Evolutionary conservation across 2,113 vertebrate species (phyloP), one percentile per base, ranked within the genome.

Genomic region (Dissostichus mawsoni): DNA sequence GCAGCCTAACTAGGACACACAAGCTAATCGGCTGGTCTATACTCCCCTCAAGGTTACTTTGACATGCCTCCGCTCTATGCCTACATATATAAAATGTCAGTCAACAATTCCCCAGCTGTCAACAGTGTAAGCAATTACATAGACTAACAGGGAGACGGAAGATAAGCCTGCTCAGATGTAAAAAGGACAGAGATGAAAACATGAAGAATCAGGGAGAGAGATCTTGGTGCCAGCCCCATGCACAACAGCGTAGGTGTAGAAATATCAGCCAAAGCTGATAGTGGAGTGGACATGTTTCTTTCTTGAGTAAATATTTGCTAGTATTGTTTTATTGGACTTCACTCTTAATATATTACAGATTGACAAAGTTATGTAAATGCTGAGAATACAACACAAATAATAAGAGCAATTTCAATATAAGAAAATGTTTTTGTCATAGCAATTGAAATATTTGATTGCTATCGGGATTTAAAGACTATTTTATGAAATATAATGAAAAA

Each of bases 21-120:
- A 41, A 57, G 23, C 59, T 52, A n/a, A 61, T 33, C 7, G 13
- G 51, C 20, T 13, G 17, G 45, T n/a, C 44, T 47, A 12, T 17
- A 68, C 14, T 55, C 14, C 52, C 63, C 20, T 55, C 45, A 64
- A 79, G 70, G 79, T 81, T 80, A 50, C 68, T 55, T 51, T 82
- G 68, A 68, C 61, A 75, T 29, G 8, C 5, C 48, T 12, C 29
- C 18, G 6, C 44, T 25, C 9, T 33, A 48, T 33, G 36, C 5
- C 11, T 16, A 51, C 58, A 48, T 41, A 47, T 17, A 70, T 41
- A 74, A 53, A 53, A 36, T 53, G 47, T 70, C 70, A 78, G 36
- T 68, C 51, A 74, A 55, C 70, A 52, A 50, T 61, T 77, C 53
- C 57, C 13, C 11, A 17, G 61, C 55, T 76, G 70, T 72, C 66